Base-by-base conservation (phyloP, 1,140 invertebrate genomes). In the Doryteuthis pealeii region DNA sequence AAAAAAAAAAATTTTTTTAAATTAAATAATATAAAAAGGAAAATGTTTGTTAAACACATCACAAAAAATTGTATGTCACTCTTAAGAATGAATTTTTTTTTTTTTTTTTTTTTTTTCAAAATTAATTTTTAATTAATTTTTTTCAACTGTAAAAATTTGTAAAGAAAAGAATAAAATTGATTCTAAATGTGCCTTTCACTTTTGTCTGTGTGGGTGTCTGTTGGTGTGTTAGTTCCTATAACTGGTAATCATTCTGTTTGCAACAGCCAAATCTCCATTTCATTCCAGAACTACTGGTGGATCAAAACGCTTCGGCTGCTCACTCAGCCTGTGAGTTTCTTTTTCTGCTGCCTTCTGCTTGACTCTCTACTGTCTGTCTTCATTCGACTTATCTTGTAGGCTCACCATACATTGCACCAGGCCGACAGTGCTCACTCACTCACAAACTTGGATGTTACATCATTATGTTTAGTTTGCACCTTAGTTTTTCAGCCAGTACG, bases 271-370 rank as follows among this genome's bases (percentile, higher is more conserved):
- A 12, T 62, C 18, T 62, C 54, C 54, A 62, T 62, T 62, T 62
- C 54, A 62, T 62, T 62, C 54, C 54, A 62, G 54, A 62, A 62
- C 54, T 62, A 62, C 54, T 62, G 54, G 54, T 62, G 54, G 54
- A 62, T n/a, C 54, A 62, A n/a, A 62, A 28, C 18, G 54, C 54
- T 62, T 62, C 54, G 22, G 54, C 54, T 62, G 54, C 54, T 62
- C 54, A 62, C 54, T 62, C 54, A 62, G 54, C 54, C 54, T 62
- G 54, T 62, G 54, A 62, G 54, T 62, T 62, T 22, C 6, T 18
- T 62, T 62, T 62, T 40, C 35, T 40, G 35, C 54, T 62, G 54
- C 18, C 54, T 62, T 62, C 54, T 62, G 54, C 54, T 62, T 62
- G 10, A 15, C 18, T 15, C 18, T 62, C 18, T 62, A 62, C 54